Percentiles rank a stretch among this genome's conserved stretches.
These are phyloP conservation scores for Corythaeola cristata DNA, from an alignment of 2,113 vertebrate genomes.

Conservation along the genomic window DNA sequence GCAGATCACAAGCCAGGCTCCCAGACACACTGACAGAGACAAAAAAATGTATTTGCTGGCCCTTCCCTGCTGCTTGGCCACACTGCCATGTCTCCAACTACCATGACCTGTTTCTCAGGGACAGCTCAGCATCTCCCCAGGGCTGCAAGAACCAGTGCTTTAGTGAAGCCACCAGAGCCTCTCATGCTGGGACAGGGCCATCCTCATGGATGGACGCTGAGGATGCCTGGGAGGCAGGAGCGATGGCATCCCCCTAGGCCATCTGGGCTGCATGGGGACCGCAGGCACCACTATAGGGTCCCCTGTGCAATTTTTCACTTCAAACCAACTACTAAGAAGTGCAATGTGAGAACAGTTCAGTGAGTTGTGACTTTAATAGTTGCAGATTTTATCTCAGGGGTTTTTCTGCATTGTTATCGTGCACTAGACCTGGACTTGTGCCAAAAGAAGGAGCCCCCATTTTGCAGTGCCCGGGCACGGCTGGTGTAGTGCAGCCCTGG, in stretches of 20 bases:
- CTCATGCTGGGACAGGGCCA: neutral
- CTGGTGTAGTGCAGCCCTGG: neutral
- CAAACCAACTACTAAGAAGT: neutral
- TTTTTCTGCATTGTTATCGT: accelerated
- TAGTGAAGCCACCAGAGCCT: neutral
- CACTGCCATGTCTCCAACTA: neutral
- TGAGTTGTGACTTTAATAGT: neutral
- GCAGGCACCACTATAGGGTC: neutral
- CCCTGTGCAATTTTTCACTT: neutral
- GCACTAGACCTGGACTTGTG: accelerated
- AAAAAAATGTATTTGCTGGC: neutral
- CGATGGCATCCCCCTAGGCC: neutral
- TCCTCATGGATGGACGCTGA: neutral
- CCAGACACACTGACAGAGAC: accelerated
- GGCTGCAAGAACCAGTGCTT: neutral
- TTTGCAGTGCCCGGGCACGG: neutral
- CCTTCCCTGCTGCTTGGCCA: neutral
- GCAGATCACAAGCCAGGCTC: neutral
- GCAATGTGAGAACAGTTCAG: accelerated
- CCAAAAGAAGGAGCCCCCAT: neutral
- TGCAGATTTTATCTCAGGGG: neutral
- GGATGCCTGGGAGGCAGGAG: neutral
- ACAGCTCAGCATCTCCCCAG: neutral
- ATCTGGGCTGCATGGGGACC: neutral
- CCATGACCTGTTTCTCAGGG: neutral